Conservation (phyloP, 2,113 vertebrate genomes). For the Protomyctophum bolini region DNA sequence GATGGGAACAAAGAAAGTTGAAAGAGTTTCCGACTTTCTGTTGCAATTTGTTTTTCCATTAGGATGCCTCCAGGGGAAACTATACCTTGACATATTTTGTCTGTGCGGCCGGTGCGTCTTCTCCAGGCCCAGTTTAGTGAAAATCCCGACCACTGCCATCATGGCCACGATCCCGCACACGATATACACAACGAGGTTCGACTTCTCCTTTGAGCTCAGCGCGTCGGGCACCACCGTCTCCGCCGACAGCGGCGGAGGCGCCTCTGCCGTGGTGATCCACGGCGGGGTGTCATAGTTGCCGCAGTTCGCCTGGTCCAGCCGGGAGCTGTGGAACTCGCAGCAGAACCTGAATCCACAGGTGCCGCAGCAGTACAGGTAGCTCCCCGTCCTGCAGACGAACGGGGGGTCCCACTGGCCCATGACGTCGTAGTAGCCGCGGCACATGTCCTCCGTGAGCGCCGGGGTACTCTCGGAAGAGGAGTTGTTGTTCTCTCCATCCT, state of each 20-base stretch:
- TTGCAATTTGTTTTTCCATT: too few relatives aligned
- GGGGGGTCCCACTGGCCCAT: slow-evolving; percentile 99
- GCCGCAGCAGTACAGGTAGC: slow-evolving; percentile 98
- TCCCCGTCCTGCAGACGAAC: slow-evolving; percentile 94
- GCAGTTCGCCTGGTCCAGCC: slow-evolving; percentile 95
- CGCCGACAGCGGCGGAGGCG: slow-evolving; percentile 89
- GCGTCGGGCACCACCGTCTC: slow-evolving; percentile 71
- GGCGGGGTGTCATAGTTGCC: slow-evolving; percentile 96
- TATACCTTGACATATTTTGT: slow-evolving; percentile 96
- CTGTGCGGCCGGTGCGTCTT: slow-evolving; percentile 93
- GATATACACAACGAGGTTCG: slow-evolving; percentile 97
- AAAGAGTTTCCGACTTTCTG: too few relatives aligned
- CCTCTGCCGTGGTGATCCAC: slow-evolving; percentile 87
- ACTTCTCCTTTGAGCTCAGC: slow-evolving; percentile 90
- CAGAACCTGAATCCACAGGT: slow-evolving; percentile 99
- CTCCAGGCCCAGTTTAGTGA: slow-evolving; percentile 97
- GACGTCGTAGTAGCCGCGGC: slow-evolving; percentile 97
- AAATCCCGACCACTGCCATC: slow-evolving; percentile 97
- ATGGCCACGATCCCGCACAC: slow-evolving; percentile 98
- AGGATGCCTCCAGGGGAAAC: slow-evolving; percentile 76
- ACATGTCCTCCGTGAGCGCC: slow-evolving; percentile 86
- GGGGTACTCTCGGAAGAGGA: slow-evolving; percentile 80
- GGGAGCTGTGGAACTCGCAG: slow-evolving; percentile 91
- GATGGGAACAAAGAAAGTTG: too few relatives aligned
- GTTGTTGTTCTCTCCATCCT: slow-evolving; percentile 73